A percentile compares a stretch with the other conserved stretches of the same genome.
phyloP scores from a whole-genome alignment of 2,888 invertebrate species.

The Ametastegia equiseti region DNA sequence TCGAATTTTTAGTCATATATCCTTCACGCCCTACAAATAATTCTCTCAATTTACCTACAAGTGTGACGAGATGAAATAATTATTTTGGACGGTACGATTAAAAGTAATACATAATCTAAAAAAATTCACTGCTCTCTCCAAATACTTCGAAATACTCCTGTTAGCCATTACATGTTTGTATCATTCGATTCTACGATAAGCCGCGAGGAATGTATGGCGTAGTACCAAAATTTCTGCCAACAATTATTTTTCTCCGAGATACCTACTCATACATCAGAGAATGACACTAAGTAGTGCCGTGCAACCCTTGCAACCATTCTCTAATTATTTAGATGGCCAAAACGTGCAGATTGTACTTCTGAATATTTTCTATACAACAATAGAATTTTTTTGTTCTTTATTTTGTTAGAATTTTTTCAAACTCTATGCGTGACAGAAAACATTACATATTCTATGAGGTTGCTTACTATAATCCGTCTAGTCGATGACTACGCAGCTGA shows the following conservation, averaged over 20 bases:
- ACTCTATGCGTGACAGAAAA: not conserved
- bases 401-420: not conserved
- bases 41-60: not conserved
- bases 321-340: not conserved
- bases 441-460: not conserved
- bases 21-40: not conserved
- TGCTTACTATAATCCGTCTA: not conserved
- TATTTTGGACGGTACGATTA: slow-evolving; percentile 65
- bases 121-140: not conserved
- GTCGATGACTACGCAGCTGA: slow-evolving; percentile 6
- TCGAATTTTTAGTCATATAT: not conserved
- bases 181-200: not conserved
- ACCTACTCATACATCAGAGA: not conserved
- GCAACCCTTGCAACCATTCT: not conserved
- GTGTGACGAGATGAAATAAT: slow-evolving; percentile 59
- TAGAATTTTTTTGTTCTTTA: not conserved
- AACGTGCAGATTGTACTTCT: not conserved
- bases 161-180: not conserved
- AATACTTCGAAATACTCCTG: not conserved
- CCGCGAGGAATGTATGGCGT: not conserved
- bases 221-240: not conserved
- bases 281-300: not conserved
- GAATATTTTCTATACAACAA: not conserved
- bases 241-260: not conserved
- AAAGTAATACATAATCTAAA: slow-evolving; percentile 55